Evolutionary conservation across 2,888 invertebrate species (phyloP), one percentile per base, ranked within the genome.

Genomic region (Linnaemya vulpina): DNA sequence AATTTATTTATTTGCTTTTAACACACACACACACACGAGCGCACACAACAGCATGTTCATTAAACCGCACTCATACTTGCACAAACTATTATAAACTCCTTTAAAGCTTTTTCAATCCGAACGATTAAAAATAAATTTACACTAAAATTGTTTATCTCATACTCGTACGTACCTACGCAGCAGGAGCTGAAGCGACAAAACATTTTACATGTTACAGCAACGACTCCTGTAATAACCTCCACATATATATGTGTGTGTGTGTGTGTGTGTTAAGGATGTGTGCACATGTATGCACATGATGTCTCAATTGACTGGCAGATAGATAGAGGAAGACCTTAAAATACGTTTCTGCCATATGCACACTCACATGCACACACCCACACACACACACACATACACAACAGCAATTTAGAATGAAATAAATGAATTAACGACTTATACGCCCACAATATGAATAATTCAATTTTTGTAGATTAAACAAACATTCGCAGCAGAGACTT

Each of bases 391-490:
- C 30, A 38, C 11, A 70, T 46, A 51, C 43, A 11, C 35, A 63
- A 53, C 43, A 40, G 67, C 30, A 25, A 46, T 77, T 73, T 77
- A 49, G 68, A 55, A 79, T 75, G 76, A 82, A 81, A 77, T 84
- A 87, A 87, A 83, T 84, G 86, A 86, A 87, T 87, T 86, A 87
- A 87, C 74, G 78, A 80, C 81, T 84, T 81, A 76, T 86, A 87
- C 87, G 87, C 87, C 87, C 87, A 87, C 87, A 87, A 87, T 86
- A 80, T 85, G 85, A 85, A 85, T 85, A 85, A 85, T 85, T 85
- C 78, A 85, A 82, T 85, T 85, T 85, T 70, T 35, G 70, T 82
- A 85, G 82, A 82, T 78, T 78, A 82, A 62, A 78, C 60, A 75
- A 78, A 85, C 65, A 70, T 74, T 78, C 22, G 22, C 17, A 51